Base-by-base conservation (phyloP, 2,888 invertebrate genomes). In the Synergus gifuensis region DNA sequence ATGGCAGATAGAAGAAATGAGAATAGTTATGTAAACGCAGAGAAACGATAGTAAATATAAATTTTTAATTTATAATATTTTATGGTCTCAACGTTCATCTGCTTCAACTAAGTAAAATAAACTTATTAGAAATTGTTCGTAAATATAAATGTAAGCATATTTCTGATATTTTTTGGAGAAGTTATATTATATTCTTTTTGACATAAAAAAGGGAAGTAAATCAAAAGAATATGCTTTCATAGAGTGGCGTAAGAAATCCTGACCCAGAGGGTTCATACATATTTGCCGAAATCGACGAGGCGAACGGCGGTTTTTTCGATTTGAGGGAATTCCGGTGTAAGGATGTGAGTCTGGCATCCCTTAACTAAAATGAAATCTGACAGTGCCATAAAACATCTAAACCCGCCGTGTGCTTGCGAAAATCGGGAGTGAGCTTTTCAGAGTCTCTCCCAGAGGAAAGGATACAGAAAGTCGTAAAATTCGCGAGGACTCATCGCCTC, bases 301-400 rank as follows among this genome's bases (percentile, higher is more conserved):
- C 16, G 49, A 16, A 3, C 14, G 49, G 49, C 16, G 16, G 16
- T 49, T 49, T 16, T 49, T 16, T 49, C 49, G 3, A 49, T 49
- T 49, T 49, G 4, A 49, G 14, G 49, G 16, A 49, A 49, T 49
- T 49, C 49, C 49, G 49, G 12, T 49, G 3, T 5, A 49, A 49
- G 16, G 16, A 49, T 49, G 49, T 16, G 49, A 4, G 14, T 49
- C 12, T 49, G 49, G 16, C 16, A 49, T 49, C 82, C 82, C 83
- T 85, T 82, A 84, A 84, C 84, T 86, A 81, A 86, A 86, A 85
- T 80, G 83, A 84, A 85, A 86, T 85, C 83, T 85, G 84, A 85
- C 83, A 78, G 81, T 16, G 82, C 78, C 79, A 77, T 84, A 84
- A 85, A 86, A 78, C 78, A 79, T 46, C 73, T 73, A 76, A 78